These are phyloP conservation scores for Cranoglanis bouderius DNA, from an alignment of 2,113 vertebrate species.

Conservation along the genomic window DNA sequence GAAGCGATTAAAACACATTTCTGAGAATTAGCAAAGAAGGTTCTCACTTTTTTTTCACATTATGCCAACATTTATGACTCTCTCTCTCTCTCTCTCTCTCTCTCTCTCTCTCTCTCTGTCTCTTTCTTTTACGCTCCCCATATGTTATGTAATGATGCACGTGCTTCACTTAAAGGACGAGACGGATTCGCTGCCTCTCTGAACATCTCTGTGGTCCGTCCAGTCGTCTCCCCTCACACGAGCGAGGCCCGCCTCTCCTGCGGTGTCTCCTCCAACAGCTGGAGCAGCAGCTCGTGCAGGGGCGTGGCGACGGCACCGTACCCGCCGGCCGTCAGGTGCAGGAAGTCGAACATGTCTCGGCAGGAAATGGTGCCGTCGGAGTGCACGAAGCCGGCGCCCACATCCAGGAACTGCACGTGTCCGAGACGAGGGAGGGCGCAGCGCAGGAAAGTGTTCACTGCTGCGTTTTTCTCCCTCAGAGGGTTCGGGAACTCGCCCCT, in stretches of 20 bases:
- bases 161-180: conserved; percentile 1
- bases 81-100: conserved; percentile 37
- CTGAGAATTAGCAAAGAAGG: neutral
- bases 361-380: conserved; percentile 89
- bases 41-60: conserved; percentile 15
- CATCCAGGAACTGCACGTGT: conserved; percentile 87
- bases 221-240: conserved; percentile 75
- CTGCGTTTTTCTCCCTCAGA: conserved; percentile 89
- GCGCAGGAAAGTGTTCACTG: conserved; percentile 85
- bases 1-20: neutral
- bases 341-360: conserved; percentile 97
- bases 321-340: conserved; percentile 90
- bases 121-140: conserved; percentile 5
- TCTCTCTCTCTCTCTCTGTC: conserved; percentile 23
- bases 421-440: conserved; percentile 81
- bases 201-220: neutral
- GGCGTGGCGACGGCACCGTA: conserved; percentile 87
- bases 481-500: conserved; percentile 93
- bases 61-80: neutral
- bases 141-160: conserved; percentile 30
- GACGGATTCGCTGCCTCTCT: conserved; percentile 39
- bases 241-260: conserved; percentile 90
- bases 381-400: conserved; percentile 86
- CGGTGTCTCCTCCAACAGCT: conserved; percentile 93
- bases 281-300: conserved; percentile 95